phyloP scores from a whole-genome alignment of 2,797 vertebrate species.

The Cynopterus sphinx region DNA sequence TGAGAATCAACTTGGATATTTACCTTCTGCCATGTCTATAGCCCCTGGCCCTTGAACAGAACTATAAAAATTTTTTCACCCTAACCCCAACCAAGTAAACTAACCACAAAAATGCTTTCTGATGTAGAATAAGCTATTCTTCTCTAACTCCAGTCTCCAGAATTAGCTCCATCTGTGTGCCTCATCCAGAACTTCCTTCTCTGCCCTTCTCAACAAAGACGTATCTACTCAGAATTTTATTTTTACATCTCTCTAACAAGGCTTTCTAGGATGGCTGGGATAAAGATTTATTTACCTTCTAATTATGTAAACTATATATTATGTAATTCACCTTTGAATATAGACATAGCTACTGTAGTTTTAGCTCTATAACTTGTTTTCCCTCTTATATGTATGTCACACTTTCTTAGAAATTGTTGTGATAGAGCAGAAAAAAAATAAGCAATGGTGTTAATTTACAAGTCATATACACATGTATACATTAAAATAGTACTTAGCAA shows the following conservation, averaged over 20 bases:
- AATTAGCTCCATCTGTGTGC: neutral
- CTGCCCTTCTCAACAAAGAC: neutral
- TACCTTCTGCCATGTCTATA: neutral
- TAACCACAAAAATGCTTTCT: neutral
- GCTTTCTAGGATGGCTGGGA: neutral
- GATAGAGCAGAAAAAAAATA: neutral
- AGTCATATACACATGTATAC: neutral
- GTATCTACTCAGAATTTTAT: neutral
- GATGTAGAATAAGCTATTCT: too few species aligned
- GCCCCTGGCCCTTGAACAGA: neutral
- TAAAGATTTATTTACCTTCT: neutral
- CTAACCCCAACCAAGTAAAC: neutral
- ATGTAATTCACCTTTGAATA: neutral
- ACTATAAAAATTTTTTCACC: neutral
- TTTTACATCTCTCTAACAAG: neutral
- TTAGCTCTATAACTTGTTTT: slow-evolving; percentile 17
- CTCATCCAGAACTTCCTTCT: neutral
- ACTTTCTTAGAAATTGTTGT: neutral
- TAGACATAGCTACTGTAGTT: slow-evolving; percentile 11
- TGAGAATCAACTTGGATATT: neutral
- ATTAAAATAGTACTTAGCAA: neutral
- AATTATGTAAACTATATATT: neutral
- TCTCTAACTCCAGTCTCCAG: neutral
- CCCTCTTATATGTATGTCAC: neutral
- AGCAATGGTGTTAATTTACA: neutral